Conservation (phyloP, 2,797 vertebrate genomes). For the Tapirus indicus region DNA sequence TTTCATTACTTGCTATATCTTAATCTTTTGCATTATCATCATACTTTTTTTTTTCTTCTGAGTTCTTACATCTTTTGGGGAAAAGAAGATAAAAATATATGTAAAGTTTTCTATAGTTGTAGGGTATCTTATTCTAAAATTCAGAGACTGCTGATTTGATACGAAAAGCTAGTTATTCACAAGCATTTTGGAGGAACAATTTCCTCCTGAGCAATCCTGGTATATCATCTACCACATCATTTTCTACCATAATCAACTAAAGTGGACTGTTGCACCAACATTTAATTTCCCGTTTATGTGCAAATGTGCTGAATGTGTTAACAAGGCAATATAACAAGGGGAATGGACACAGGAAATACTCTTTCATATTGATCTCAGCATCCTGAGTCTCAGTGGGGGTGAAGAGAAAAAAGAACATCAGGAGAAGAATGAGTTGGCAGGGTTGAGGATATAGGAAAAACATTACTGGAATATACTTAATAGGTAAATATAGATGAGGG, state of each 20-base stretch:
- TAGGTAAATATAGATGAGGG: slow-evolving; percentile 18
- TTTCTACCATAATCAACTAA: not conserved
- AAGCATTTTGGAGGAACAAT: not conserved
- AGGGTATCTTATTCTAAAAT: slow-evolving; percentile 28
- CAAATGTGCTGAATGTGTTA: not conserved
- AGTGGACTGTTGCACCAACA: not conserved
- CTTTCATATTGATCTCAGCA: not conserved
- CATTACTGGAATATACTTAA: not conserved
- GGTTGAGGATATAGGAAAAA: not conserved
- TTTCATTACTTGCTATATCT: not conserved
- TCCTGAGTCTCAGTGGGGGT: not conserved
- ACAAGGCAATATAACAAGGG: not conserved
- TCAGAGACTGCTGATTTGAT: not conserved
- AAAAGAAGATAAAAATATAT: not conserved
- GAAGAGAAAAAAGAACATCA: not conserved
- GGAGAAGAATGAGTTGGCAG: not conserved
- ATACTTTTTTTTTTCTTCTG: not conserved
- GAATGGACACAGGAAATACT: not conserved
- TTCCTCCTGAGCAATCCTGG: not conserved
- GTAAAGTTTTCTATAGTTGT: not conserved
- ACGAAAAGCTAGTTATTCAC: slow-evolving; percentile 33
- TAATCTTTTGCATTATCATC: not conserved
- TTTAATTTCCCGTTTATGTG: not conserved
- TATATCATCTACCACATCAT: not conserved
- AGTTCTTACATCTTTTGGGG: not conserved